A percentile compares a stretch with the other conserved stretches of the same genome.
Evolutionary conservation across 2,797 vertebrate genomes (phyloP).

Genomic region (Vespertilio murinus): DNA sequence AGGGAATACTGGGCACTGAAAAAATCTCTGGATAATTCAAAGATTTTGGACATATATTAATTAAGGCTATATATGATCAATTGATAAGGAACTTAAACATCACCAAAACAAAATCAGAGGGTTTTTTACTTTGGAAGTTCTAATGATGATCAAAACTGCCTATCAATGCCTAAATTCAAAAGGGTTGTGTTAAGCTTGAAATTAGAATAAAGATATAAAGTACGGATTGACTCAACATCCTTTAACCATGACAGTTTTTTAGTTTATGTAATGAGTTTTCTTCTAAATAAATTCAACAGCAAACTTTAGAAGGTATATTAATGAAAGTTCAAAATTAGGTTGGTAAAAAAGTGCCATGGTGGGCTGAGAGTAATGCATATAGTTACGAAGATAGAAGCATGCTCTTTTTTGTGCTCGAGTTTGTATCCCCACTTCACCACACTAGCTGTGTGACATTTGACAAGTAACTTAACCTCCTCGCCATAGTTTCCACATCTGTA

Average conservation of each 20-base stretch:
- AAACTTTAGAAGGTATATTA: not conserved
- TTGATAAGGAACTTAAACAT: not conserved
- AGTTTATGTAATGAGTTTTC: not conserved
- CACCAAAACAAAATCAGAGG: not conserved
- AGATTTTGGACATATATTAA: not conserved
- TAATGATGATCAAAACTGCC: not conserved
- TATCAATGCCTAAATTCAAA: not conserved
- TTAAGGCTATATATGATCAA: not conserved
- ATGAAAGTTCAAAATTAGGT: not conserved
- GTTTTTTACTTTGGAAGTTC: not conserved
- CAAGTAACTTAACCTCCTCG: not conserved
- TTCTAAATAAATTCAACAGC: not conserved
- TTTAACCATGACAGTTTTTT: not conserved
- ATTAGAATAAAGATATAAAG: slow-evolving; percentile 18
- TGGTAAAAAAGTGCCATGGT: not conserved
- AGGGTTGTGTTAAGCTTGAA: not conserved
- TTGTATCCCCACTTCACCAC: not conserved
- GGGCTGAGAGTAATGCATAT: not conserved
- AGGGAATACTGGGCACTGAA: not conserved
- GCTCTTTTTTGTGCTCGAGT: not conserved
- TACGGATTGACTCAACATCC: not conserved
- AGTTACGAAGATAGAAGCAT: not conserved
- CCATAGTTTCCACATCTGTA: not conserved
- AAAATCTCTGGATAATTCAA: slow-evolving; percentile 6
- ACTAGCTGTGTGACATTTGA: not conserved